A percentile compares a stretch with the other conserved stretches of the same genome.
These are phyloP conservation scores for Choreutis nemorana DNA, from an alignment of 2,888 invertebrate genomes.

Conservation along the genomic window DNA sequence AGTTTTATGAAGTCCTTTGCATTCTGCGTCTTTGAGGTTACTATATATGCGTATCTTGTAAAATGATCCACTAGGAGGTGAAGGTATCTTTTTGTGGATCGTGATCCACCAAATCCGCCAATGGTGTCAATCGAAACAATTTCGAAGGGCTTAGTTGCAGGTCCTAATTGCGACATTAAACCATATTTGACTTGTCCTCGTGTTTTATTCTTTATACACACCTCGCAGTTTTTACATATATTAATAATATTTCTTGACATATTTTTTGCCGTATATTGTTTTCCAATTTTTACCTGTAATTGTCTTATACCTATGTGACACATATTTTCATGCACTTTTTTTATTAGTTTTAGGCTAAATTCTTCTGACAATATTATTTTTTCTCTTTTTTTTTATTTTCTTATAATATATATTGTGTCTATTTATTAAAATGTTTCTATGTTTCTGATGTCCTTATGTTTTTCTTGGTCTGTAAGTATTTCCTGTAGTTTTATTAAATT, in stretches of 20 bases:
- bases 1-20: conserved; percentile 14
- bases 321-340: conserved; percentile 7
- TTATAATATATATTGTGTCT: conserved; percentile 11
- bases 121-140: no score
- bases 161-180: no score
- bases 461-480: conserved; percentile 7
- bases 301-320: conserved; percentile 8
- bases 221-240: no score
- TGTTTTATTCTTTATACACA: no score
- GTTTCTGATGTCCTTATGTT: conserved; percentile 10
- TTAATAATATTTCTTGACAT: no score
- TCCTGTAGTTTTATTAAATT: conserved; percentile 5
- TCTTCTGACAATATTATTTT: conserved; percentile 11
- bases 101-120: conserved; percentile 14
- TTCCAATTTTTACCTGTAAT: conserved; percentile 8
- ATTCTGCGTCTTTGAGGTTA: conserved; percentile 11
- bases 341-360: conserved; percentile 9
- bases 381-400: conserved; percentile 9
- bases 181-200: no score
- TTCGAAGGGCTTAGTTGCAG: no score
- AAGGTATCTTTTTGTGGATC: conserved; percentile 17
- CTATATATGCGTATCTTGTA: no score
- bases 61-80: no score
- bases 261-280: no score
- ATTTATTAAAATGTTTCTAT: conserved; percentile 7